phyloP scores from a whole-genome alignment of 1,140 invertebrate genomes.

The Manduca sexta region DNA sequence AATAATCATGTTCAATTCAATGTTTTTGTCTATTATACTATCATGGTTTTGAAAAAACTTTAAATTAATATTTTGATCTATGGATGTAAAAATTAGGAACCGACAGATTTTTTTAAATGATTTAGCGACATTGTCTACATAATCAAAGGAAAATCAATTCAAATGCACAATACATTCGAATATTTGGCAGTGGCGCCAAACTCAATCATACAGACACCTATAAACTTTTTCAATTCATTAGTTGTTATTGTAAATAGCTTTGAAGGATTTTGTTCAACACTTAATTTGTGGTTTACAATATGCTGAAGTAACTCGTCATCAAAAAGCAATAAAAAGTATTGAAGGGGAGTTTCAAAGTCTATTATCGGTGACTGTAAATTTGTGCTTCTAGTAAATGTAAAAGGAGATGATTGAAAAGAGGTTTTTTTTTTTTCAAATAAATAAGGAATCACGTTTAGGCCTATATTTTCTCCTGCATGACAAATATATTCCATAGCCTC shows the following conservation, averaged over 20 bases:
- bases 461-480: constrained; percentile 7
- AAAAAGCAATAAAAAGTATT: constrained; percentile 19
- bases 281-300: constrained; percentile 10
- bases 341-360: constrained; percentile 8
- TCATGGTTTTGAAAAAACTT: too few species aligned
- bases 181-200: too few species aligned
- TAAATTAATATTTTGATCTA: too few species aligned
- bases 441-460: constrained; percentile 14
- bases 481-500: constrained; percentile 22
- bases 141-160: too few species aligned
- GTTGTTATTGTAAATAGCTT: constrained; percentile 7
- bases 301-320: constrained; percentile 15
- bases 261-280: constrained; percentile 5
- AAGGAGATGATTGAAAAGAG: constrained; percentile 14
- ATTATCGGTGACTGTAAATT: constrained; percentile 6
- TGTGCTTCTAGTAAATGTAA: constrained; percentile 5
- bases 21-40: too few species aligned
- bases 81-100: too few species aligned
- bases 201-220: too few species aligned
- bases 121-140: too few species aligned
- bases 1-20: too few species aligned
- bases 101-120: too few species aligned
- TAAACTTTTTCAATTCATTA: constrained; percentile 10
- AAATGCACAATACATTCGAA: too few species aligned
- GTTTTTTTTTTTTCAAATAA: constrained; percentile 28